phyloP scores from a whole-genome alignment of 2,113 vertebrate genomes.

The Ciconia maguari region DNA sequence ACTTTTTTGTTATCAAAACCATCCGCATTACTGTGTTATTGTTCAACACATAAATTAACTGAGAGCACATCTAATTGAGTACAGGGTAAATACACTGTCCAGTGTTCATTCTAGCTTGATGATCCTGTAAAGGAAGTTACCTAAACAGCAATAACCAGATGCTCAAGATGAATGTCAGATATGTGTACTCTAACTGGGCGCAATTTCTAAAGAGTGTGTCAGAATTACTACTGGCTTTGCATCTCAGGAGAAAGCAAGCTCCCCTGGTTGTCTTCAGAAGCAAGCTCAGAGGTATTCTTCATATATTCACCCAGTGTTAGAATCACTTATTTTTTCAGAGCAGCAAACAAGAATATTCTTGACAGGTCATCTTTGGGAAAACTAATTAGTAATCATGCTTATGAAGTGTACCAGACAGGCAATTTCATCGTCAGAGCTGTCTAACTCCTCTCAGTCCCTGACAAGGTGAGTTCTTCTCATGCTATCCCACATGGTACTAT shows the following conservation, averaged over 20 bases:
- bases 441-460: neutral
- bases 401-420: neutral
- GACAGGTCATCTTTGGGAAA: neutral
- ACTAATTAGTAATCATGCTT: neutral
- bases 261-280: neutral
- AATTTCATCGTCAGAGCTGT: neutral
- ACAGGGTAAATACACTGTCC: neutral
- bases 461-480: neutral
- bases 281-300: neutral
- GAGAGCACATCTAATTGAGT: neutral
- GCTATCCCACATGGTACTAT: neutral
- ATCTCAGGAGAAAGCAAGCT: neutral
- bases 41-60: neutral
- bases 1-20: neutral
- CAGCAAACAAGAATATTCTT: neutral
- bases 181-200: neutral
- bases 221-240: neutral
- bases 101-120: neutral
- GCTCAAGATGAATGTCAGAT: neutral
- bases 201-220: neutral
- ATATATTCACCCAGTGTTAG: neutral
- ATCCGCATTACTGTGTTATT: neutral
- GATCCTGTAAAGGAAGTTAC: neutral
- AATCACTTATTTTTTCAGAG: neutral
- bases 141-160: neutral